A percentile compares a stretch with the other conserved stretches of the same genome.
Conservation (phyloP, 2,797 vertebrate genomes). For the Diplodus puntazzo region DNA sequence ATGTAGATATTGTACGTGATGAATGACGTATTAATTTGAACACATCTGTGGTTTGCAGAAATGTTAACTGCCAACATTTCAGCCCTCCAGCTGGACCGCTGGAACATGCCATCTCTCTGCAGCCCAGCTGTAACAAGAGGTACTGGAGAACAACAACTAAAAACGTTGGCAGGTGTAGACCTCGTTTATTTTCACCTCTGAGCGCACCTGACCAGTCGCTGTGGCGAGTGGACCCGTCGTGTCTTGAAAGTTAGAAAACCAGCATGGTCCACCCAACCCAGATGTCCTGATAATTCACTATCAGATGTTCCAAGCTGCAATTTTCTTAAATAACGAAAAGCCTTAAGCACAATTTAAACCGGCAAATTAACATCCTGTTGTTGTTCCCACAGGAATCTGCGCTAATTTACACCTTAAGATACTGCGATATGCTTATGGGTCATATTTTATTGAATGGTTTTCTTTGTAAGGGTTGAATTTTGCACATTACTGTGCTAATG, state of each 20-base stretch:
- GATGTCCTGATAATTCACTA: slow-evolving; percentile 16
- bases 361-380: slow-evolving; percentile 29
- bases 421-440: not conserved
- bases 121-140: no score
- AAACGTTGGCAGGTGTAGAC: no score
- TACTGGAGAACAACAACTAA: no score
- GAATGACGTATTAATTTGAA: no score
- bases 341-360: slow-evolving; percentile 26
- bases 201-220: not conserved
- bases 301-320: slow-evolving; percentile 18
- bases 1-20: no score
- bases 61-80: no score
- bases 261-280: not conserved
- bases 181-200: slow-evolving; percentile 10
- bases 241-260: not conserved
- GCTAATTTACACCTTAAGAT: slow-evolving; percentile 11
- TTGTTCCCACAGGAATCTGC: slow-evolving; percentile 7
- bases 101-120: no score
- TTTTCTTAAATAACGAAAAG: slow-evolving; percentile 37
- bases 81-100: no score
- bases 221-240: not conserved
- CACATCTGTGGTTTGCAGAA: no score
- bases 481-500: not conserved
- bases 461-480: not conserved
- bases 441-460: slow-evolving; percentile 12